phyloP scores from a whole-genome alignment of 2,888 invertebrate genomes.

The Meteorus cinctellus region DNA sequence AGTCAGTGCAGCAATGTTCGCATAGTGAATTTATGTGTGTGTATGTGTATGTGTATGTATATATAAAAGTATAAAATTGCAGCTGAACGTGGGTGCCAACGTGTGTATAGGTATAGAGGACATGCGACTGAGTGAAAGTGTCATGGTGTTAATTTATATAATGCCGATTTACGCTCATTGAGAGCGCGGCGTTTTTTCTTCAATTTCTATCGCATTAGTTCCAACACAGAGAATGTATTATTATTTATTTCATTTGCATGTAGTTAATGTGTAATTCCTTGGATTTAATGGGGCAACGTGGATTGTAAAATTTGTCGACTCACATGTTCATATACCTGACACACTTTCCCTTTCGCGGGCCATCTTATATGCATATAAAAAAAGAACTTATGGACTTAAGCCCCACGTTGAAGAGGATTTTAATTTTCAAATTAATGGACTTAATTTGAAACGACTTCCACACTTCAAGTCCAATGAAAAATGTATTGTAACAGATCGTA shows the following conservation, averaged over 20 bases:
- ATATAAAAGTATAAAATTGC: conserved; percentile 23
- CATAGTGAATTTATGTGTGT: not conserved
- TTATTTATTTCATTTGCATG: not conserved
- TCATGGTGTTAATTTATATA: conserved; percentile 64
- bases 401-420: no score
- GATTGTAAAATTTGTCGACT: conserved; percentile 5
- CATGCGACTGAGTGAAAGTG: not conserved
- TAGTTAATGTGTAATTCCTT: not conserved
- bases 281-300: not conserved
- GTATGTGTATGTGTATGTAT: not conserved
- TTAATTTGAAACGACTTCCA: no score
- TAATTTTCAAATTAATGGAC: no score
- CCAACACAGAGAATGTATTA: conserved; percentile 5
- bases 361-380: not conserved
- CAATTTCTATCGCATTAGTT: conserved; percentile 14
- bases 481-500: no score
- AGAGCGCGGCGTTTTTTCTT: not conserved
- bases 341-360: not conserved
- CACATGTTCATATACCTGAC: not conserved
- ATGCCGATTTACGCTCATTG: conserved; percentile 62
- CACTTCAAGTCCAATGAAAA: no score
- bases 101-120: not conserved
- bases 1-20: not conserved
- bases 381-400: not conserved
- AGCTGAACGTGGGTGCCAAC: conserved; percentile 37